Percentiles rank a stretch among this genome's conserved stretches.
These are phyloP conservation scores for Allolobophora icterica DNA, from an alignment of 2,888 invertebrate genomes.

Conservation along the genomic window DNA sequence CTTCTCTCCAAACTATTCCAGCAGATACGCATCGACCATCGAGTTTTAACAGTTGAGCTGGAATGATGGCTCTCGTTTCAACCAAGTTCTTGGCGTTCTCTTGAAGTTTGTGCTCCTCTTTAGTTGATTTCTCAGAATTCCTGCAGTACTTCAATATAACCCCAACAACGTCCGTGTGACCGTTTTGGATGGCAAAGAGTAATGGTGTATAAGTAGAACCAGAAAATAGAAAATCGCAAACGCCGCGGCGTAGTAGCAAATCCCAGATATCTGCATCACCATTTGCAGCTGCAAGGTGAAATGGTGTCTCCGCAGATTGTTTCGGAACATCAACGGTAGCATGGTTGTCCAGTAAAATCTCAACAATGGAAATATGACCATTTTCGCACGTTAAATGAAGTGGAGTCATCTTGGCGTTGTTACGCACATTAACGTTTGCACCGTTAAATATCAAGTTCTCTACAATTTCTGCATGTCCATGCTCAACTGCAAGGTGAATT, in stretches of 20 bases:
- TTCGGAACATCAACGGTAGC: not conserved
- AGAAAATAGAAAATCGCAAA: too few relatives aligned
- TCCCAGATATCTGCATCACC: not conserved
- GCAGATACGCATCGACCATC: too few relatives aligned
- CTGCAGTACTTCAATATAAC: too few relatives aligned
- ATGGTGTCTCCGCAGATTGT: not conserved
- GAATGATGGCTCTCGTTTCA: too few relatives aligned
- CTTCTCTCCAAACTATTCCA: too few relatives aligned
- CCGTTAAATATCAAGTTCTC: not conserved
- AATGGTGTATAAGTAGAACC: too few relatives aligned
- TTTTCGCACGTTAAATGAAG: not conserved
- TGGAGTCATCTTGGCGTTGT: not conserved
- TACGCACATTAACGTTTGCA: not conserved
- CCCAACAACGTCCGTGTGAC: too few relatives aligned
- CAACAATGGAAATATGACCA: not conserved
- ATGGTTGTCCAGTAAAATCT: slow-evolving; percentile 5
- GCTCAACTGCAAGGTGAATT: not conserved
- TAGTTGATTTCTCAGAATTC: too few relatives aligned
- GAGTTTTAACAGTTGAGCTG: too few relatives aligned
- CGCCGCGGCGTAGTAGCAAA: not conserved
- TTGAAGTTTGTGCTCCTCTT: too few relatives aligned
- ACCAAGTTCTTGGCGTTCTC: too few relatives aligned
- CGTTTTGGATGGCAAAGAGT: too few relatives aligned
- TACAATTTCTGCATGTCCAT: not conserved
- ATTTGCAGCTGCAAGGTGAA: not conserved